Percentiles rank a stretch among this genome's conserved stretches.
phyloP scores from a whole-genome alignment of 2,113 vertebrate genomes.

The Grammomys surdaster region DNA sequence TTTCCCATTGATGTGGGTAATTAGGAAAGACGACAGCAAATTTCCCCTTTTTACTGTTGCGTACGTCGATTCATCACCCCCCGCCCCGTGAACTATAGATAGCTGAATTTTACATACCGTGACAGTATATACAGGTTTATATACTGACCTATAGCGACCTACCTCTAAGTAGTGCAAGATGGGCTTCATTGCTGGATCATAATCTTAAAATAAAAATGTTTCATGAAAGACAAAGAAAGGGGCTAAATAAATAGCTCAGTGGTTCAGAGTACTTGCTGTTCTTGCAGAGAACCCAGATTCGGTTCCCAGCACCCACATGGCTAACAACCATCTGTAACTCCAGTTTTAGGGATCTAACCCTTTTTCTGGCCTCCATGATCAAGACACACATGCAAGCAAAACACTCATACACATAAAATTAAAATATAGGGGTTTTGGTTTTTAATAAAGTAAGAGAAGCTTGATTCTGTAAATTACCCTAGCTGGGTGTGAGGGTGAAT shows the following conservation, averaged over 20 bases:
- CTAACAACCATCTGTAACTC: not conserved
- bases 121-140: not conserved
- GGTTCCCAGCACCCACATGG: not conserved
- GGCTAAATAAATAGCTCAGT: not conserved
- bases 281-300: not conserved
- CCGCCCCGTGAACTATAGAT: not conserved
- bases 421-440: not conserved
- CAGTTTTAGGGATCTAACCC: not conserved
- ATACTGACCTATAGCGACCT: not conserved
- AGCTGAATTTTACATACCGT: slow-evolving; percentile 5
- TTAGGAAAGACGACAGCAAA: slow-evolving; percentile 45
- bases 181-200: not conserved
- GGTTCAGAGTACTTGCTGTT: not conserved
- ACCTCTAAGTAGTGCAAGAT: not conserved
- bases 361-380: not conserved
- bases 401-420: not conserved
- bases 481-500: too few species aligned
- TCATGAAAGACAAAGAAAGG: not conserved
- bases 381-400: not conserved
- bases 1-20: slow-evolving; percentile 9
- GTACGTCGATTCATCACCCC: not conserved
- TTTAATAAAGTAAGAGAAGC: not conserved
- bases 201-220: slow-evolving; percentile 28
- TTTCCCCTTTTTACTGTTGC: slow-evolving; percentile 26
- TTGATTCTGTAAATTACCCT: not conserved